Percentiles rank a stretch among this genome's conserved stretches.
Conservation (phyloP, 2,888 invertebrate genomes). For the Pelosia muscerda region DNA sequence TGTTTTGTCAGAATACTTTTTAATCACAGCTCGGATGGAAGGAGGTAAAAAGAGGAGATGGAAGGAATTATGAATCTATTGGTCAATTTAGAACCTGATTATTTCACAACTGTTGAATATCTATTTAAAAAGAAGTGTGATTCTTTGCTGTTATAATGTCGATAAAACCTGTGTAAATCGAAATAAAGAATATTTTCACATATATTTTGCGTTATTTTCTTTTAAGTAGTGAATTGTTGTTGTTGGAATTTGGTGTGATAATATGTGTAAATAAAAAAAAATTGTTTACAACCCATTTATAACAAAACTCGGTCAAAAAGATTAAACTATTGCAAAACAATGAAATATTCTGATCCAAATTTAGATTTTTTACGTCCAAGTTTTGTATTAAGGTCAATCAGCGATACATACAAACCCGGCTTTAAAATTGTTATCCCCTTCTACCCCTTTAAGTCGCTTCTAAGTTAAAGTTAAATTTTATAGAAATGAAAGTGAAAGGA, state of each 20-base stretch:
- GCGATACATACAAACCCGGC: not conserved
- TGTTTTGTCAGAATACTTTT: slow-evolving; percentile 30
- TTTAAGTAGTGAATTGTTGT: too few relatives aligned
- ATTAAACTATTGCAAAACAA: not conserved
- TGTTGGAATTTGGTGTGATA: too few relatives aligned
- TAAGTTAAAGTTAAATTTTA: not conserved
- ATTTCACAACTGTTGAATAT: too few relatives aligned
- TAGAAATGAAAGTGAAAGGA: not conserved
- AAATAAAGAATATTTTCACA: too few relatives aligned
- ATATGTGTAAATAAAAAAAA: not conserved
- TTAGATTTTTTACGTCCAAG: not conserved
- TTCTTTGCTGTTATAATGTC: too few relatives aligned
- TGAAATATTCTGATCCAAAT: not conserved
- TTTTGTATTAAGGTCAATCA: not conserved
- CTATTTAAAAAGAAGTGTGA: too few relatives aligned
- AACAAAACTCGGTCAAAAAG: not conserved
- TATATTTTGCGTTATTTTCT: too few relatives aligned
- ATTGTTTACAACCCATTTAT: not conserved
- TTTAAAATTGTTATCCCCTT: not conserved
- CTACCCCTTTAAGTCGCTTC: not conserved
- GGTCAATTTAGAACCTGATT: too few relatives aligned
- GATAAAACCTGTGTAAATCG: too few relatives aligned
- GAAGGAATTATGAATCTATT: too few relatives aligned
- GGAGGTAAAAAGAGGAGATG: too few relatives aligned
- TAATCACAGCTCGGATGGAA: slow-evolving; percentile 12